Evolutionary conservation across 2,797 vertebrate species (phyloP).

Genomic region (Amazona finschi): DNA sequence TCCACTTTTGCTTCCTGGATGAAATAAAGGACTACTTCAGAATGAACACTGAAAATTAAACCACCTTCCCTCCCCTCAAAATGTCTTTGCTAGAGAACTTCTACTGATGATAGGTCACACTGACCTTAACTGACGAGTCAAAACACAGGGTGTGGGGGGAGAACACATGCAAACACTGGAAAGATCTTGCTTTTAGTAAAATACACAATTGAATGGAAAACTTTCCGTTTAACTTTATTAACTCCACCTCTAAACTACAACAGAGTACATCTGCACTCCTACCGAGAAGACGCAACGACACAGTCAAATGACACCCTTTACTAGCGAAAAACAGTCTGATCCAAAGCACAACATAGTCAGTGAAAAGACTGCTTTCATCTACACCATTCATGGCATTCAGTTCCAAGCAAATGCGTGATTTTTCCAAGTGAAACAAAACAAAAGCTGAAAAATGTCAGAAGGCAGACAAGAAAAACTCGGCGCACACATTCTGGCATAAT

Average conservation of each 20-base stretch:
- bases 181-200: background rate
- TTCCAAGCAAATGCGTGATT: background rate
- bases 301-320: background rate
- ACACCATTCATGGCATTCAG: background rate
- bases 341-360: background rate
- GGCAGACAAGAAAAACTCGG: background rate
- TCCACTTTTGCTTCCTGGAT: constrained; percentile 4
- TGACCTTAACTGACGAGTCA: background rate
- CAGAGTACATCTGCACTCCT: background rate
- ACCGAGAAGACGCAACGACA: fast-evolving
- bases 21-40: background rate
- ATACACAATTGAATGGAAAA: background rate
- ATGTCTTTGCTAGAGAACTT: background rate
- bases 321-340: background rate
- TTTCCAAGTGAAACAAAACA: background rate
- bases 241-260: background rate
- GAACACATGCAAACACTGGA: fast-evolving
- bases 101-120: fast-evolving
- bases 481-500: fast-evolving
- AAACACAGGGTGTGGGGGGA: background rate
- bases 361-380: background rate
- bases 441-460: background rate
- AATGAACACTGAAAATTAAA: background rate
- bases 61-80: background rate
- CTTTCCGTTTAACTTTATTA: background rate